phyloP scores from a whole-genome alignment of 2,888 invertebrate species.

The Noctua janthina region DNA sequence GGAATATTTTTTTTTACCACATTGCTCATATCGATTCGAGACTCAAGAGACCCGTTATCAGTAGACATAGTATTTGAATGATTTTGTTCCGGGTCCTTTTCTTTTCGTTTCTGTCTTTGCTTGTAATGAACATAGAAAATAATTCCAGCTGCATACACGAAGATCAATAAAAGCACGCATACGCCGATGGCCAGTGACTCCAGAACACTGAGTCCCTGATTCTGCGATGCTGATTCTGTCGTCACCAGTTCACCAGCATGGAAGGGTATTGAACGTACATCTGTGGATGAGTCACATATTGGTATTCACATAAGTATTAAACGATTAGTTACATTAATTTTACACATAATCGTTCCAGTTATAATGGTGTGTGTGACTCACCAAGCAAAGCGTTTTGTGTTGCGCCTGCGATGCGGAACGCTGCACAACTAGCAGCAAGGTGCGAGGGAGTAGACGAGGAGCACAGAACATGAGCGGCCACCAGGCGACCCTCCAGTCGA shows the following conservation, averaged over 20 bases:
- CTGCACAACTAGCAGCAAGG: conserved; percentile 95
- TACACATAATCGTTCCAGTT: conserved; percentile 24
- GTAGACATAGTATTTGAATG: conserved; percentile 78
- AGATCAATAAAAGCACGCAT: conserved; percentile 94
- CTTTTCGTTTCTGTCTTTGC: conserved; percentile 91
- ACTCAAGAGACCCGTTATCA: conserved; percentile 83
- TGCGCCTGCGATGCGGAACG: conserved; percentile 95
- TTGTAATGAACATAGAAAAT: conserved; percentile 94
- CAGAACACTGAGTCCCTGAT: conserved; percentile 92
- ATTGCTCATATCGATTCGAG: conserved; percentile 85
- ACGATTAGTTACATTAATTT: conserved; percentile 51
- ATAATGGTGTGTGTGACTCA: conserved; percentile 64
- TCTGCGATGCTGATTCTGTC: conserved; percentile 87
- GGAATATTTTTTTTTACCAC: conserved; percentile 74
- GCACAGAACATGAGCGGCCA: conserved; percentile 95
- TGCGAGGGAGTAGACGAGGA: conserved; percentile 91
- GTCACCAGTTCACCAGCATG: conserved; percentile 91
- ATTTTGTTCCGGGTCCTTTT: conserved; percentile 84
- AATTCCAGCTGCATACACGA: conserved; percentile 96
- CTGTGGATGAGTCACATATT: conserved; percentile 81
- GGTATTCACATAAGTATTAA: conserved; percentile 37
- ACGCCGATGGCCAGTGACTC: conserved; percentile 96
- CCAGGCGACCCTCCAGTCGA: conserved; percentile 94
- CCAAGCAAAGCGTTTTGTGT: conserved; percentile 88
- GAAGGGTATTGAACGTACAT: conserved; percentile 95